Conservation (phyloP, 2,113 vertebrate genomes). For the Cranoglanis bouderius region DNA sequence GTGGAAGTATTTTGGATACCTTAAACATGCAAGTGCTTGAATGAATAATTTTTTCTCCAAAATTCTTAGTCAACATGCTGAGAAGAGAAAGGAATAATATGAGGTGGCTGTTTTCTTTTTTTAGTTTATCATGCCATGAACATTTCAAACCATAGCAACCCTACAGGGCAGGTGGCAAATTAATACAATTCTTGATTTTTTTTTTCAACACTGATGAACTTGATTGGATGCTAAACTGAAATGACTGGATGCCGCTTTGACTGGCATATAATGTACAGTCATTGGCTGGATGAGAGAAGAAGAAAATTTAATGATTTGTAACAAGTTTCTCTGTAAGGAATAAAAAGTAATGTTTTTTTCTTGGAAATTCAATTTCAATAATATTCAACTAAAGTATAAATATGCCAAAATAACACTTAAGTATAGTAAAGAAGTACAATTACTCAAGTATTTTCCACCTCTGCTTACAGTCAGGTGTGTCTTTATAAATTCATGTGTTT, state of each 20-base stretch:
- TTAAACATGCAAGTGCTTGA: not conserved
- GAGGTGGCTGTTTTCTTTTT: not conserved
- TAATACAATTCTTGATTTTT: not conserved
- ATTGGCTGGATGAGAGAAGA: not conserved
- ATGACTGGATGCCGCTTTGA: not conserved
- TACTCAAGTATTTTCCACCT: too few relatives aligned
- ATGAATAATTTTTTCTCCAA: not conserved
- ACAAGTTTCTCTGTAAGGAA: not conserved
- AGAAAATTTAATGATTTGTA: not conserved
- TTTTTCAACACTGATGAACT: too few relatives aligned
- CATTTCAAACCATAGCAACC: too few relatives aligned
- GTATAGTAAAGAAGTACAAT: not conserved
- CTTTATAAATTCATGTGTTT: constrained; percentile 12
- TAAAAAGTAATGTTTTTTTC: not conserved
- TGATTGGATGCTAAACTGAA: not conserved
- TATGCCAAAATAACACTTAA: not conserved
- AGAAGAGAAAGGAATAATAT: not conserved
- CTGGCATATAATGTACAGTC: not conserved
- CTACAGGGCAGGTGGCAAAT: not conserved
- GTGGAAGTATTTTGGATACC: too few relatives aligned
- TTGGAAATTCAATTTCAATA: not conserved
- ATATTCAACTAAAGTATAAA: not conserved
- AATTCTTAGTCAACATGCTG: not conserved
- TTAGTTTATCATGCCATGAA: too few relatives aligned
- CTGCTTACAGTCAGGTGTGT: not conserved